A percentile compares a stretch with the other conserved stretches of the same genome.
These are phyloP conservation scores for Geopemphigus sp. DNA, from an alignment of 1,140 invertebrate species.

Conservation along the genomic window DNA sequence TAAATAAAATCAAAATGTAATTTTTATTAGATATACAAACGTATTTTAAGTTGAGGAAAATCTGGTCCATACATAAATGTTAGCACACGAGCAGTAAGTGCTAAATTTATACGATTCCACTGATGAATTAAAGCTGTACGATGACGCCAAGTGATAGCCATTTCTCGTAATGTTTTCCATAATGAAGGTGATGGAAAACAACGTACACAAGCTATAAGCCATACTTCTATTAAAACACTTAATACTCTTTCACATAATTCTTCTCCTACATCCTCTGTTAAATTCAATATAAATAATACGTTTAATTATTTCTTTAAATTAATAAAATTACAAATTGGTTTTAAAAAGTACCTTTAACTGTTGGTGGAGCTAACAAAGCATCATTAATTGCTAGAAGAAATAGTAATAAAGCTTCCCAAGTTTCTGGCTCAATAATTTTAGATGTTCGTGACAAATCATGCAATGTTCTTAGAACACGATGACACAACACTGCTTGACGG, in stretches of 20 bases:
- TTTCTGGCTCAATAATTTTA: conserved; percentile 73
- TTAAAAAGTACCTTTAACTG: conserved; percentile 66
- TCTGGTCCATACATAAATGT: conserved; percentile 84
- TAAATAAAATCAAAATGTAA: conserved; percentile 6
- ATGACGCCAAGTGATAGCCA: conserved; percentile 90
- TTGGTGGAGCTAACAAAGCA: conserved; percentile 84
- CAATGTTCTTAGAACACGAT: conserved; percentile 85
- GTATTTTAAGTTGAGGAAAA: conserved; percentile 81
- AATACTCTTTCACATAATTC: conserved; percentile 91
- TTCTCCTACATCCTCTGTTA: conserved; percentile 83
- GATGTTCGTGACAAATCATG: conserved; percentile 84
- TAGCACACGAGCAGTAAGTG: conserved; percentile 79
- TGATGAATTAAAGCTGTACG: conserved; percentile 87
- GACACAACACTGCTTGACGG: conserved; percentile 91
- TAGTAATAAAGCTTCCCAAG: conserved; percentile 86
- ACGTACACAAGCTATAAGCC: conserved; percentile 86
- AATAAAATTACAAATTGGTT: too few species aligned
- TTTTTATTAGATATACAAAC: conserved; percentile 57
- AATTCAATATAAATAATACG: conserved; percentile 6
- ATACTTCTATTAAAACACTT: conserved; percentile 91
- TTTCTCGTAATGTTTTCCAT: conserved; percentile 93
- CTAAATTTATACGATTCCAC: conserved; percentile 91
- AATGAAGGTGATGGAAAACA: conserved; percentile 90
- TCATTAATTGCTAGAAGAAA: conserved; percentile 92
- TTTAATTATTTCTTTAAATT: not conserved